Evolutionary conservation across 2,888 invertebrate species (phyloP).

Genomic region (Tinea pellionella): DNA sequence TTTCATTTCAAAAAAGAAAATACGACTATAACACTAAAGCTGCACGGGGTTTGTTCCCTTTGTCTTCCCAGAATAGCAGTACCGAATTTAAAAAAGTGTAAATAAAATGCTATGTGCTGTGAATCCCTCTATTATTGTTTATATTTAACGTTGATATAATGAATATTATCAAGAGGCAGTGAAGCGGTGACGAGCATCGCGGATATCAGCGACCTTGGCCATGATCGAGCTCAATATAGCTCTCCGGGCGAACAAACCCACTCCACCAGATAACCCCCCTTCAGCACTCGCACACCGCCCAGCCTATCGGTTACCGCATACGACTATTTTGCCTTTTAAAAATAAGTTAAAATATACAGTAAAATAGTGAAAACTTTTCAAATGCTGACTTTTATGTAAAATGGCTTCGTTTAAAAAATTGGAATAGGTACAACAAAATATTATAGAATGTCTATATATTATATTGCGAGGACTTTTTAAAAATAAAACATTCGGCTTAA

Average conservation of each 20-base stretch:
- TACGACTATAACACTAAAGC: too few species aligned
- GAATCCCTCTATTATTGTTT: not conserved
- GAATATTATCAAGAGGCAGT: not conserved
- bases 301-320: constrained; percentile 10
- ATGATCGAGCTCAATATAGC: constrained; percentile 63
- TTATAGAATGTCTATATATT: too few species aligned
- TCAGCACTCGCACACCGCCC: constrained; percentile 18
- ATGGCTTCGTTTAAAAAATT: too few species aligned
- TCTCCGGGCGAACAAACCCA: constrained; percentile 31
- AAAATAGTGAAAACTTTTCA: not conserved
- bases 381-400: too few species aligned
- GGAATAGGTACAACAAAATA: too few species aligned
- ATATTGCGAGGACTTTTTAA: too few species aligned
- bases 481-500: too few species aligned
- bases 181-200: constrained; percentile 1
- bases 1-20: too few species aligned
- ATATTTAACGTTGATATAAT: not conserved
- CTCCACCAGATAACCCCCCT: constrained; percentile 23
- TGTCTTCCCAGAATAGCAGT: too few species aligned
- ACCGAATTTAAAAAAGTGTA: not conserved
- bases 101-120: not conserved
- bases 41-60: too few species aligned
- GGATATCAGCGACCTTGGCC: constrained; percentile 39
- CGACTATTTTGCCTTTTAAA: constrained; percentile 1
- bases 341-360: too few species aligned